These are phyloP conservation scores for Dione vanillae DNA, from an alignment of 2,888 invertebrate genomes.

Conservation along the genomic window DNA sequence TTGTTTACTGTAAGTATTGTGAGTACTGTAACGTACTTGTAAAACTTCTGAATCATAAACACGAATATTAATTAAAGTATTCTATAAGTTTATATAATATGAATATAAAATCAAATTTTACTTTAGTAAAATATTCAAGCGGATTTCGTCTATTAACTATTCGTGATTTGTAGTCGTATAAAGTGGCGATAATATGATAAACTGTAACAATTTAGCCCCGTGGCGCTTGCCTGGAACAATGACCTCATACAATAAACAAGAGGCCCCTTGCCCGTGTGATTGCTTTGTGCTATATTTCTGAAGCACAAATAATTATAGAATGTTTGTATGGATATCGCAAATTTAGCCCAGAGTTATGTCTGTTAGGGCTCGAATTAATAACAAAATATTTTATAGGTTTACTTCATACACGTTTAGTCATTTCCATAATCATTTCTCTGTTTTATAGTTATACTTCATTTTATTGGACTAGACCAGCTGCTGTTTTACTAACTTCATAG, in stretches of 20 bases:
- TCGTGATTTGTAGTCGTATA: conserved; percentile 24
- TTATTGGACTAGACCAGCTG: conserved; percentile 3
- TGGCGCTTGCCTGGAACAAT: conserved; percentile 69
- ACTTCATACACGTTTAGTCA: not conserved
- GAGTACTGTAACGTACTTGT: no score
- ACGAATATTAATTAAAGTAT: not conserved
- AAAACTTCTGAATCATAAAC: not conserved
- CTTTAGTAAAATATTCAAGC: not conserved
- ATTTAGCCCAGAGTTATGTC: not conserved
- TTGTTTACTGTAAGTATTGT: no score
- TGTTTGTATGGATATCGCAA: not conserved
- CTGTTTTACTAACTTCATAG: not conserved
- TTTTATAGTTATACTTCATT: not conserved
- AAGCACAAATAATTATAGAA: conserved; percentile 39
- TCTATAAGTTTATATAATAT: not conserved
- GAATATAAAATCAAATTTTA: not conserved
- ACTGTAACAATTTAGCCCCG: conserved; percentile 61
- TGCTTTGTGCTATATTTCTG: conserved; percentile 58
- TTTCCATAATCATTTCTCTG: not conserved
- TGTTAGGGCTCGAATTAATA: not conserved
- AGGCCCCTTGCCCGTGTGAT: conserved; percentile 55
- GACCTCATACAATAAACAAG: conserved; percentile 71
- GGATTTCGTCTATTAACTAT: conserved; percentile 33
- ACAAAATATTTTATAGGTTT: not conserved
- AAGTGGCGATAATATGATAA: conserved; percentile 54